Base-by-base conservation (phyloP, 2,113 vertebrate species). In the Syngnathoides biaculeatus region DNA sequence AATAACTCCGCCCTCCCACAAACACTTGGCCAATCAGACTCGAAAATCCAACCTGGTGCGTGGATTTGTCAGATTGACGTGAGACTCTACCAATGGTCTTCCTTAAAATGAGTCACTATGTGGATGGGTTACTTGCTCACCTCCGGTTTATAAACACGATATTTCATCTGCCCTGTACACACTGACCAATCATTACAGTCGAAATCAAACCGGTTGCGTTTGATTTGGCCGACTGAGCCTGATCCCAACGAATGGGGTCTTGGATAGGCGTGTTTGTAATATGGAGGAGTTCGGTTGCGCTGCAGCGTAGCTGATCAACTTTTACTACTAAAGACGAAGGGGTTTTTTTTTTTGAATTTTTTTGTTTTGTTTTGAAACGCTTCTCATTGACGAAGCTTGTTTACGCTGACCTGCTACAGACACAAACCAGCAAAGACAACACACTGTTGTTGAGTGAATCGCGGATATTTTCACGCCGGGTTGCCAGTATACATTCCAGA, bases 221-320 rank as follows among this genome's bases (percentile, higher is more conserved):
- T 43, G 26, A 66, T 73, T 74, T 60, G 60, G 42, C 57, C 76
- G 71, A 89, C 30, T 72, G 73, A 75, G 80, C 64, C 78, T 68
- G 68, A 52, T 64, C 17, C 26, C 45, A 81, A 67, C 89, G 4
- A 88, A 89, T 89, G 40, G 15, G 59, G 26, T 5, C 1, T 4
- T 35, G 0, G 1, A 64, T 78, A 70, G 83, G 87, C 86, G 87
- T 75, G 73, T 65, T 0, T 14, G 15, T 26, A 30, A 55, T 66
- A 0, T 0, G 0, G 0, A 61, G 19, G 4, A 73, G 89, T 87
- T 89, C 4, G 89, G 87, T 88, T 89, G 83, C 78, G 13, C 30
- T 48, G 80, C 63, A 81, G 19, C 68, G 65, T 78, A 72, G 71
- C 74, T 84, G 71, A 82, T 85, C 79, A 90, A 88, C 84, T 90